Evolutionary conservation across 1,140 invertebrate genomes (phyloP), one percentile per base, ranked within the genome.

Genomic region (Zaprionus nigranus): DNA sequence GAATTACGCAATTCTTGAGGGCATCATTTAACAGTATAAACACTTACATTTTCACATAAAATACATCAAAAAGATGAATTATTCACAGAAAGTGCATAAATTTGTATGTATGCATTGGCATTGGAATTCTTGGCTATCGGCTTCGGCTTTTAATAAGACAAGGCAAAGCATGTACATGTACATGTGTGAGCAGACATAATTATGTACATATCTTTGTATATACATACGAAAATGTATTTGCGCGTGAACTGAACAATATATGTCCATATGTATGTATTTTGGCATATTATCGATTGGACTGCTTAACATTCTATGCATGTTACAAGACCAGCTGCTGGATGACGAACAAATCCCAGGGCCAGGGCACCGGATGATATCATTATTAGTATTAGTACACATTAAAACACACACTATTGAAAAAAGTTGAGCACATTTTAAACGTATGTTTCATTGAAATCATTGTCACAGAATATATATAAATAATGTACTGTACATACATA

Each of bases 281-380:
- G 46, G 46, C 2, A 1, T 51, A 12, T 24, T 46, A 51, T 24
- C 11, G 20, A 51, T 51, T 51, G 20, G 3, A 46, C n/a, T 15
- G 28, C 20, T 22, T 11, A 28, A 20, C 46, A 49, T 17, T 17
- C 40, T 9, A 17, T 17, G 7, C n/a, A 20, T 34, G n/a, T 67
- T 13, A 13, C 38, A 67, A 61, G 5, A 43, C 40, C 40, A 46
- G 40, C 40, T 43, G 40, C n/a, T 43, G 7, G n/a, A 17, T 46
- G n/a, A 20, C 40, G 15, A 5, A 46, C 15, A 17, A 17, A 6
- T 11, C 17, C 26, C n/a, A 15, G n/a, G 36, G 15, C 20, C 43
- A 53, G 69, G 11, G 11, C 17, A 46, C 12, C 12, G 22, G 24
- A 73, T 71, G 69, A 72, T 65, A 66, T 71, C 62, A 76, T 28